Evolutionary conservation across 37 sponge, comb jelly and placozoan genomes (phyloP).

Genomic region (Lycopodina hypogea): DNA sequence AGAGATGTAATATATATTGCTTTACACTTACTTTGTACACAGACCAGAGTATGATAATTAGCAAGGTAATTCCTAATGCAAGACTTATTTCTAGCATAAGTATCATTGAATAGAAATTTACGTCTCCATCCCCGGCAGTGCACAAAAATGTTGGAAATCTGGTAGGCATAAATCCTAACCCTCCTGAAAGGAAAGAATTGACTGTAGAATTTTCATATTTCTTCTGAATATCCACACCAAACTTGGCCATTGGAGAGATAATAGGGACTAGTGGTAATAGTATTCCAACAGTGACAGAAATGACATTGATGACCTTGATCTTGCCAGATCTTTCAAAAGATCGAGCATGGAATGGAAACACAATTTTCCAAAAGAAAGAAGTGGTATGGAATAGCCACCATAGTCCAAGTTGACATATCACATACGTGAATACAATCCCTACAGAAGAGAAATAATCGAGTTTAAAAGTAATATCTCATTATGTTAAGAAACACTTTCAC

Average conservation of each 20-base stretch:
- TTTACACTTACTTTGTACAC: too few relatives aligned
- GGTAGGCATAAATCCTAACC: background rate
- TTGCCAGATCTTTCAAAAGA: background rate
- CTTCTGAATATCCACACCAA: background rate
- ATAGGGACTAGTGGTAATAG: slow-evolving; percentile 19
- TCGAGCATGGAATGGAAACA: background rate
- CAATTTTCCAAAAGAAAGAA: slow-evolving; percentile 12
- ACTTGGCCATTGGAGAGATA: background rate
- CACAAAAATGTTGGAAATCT: slow-evolving; percentile 2
- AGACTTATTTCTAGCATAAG: slow-evolving; percentile 12
- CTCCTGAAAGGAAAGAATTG: background rate
- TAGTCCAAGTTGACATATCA: slow-evolving; percentile 12
- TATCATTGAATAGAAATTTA: background rate
- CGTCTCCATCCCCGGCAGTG: background rate
- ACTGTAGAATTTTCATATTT: background rate
- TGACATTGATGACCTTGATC: slow-evolving; percentile 21
- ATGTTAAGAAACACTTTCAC: too few relatives aligned
- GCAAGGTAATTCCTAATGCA: slow-evolving; percentile 7
- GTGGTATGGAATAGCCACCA: slow-evolving; percentile 27
- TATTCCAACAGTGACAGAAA: slow-evolving; percentile 7
- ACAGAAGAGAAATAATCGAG: too few relatives aligned
- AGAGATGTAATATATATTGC: too few relatives aligned
- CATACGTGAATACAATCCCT: slow-evolving; percentile 27
- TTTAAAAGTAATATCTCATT: too few relatives aligned
- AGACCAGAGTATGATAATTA: slow-evolving; percentile 20